Base-by-base conservation (phyloP, 2,113 vertebrate species). In the Lutjanus erythropterus region DNA sequence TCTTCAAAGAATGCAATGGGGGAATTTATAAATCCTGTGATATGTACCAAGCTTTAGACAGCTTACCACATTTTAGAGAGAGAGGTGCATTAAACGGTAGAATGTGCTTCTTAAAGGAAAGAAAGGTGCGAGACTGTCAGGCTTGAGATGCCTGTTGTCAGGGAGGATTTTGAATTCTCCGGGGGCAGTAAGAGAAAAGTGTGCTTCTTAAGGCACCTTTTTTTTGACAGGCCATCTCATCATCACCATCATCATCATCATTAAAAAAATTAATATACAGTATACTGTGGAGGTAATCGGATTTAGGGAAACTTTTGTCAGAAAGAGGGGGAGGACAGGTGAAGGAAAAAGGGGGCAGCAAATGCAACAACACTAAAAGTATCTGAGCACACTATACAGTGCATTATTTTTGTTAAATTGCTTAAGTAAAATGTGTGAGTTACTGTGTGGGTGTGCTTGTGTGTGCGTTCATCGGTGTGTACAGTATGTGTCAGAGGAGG, bases 121-220 rank as follows among this genome's bases (percentile, higher is more conserved):
- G 23, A 68, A 65, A 88, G 78, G 42, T 35, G 23, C 9, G 0
- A 67, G 49, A 69, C 66, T 78, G 58, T 76, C 71, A 83, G 69
- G 42, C 50, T 55, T 31, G 21, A 64, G 71, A 81, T 31, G 37
- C 29, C 9, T 72, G 68, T 75, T 89, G 85, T 85, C 84, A 87
- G 50, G 35, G 18, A 80, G 47, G 59, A 84, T 87, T 84, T 79
- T 46, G 27, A 83, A 85, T 68, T 80, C 39, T 71, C 68, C 6
- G 62, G 69, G 55, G 69, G 80, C 59, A 71, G 37, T 75, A 61
- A 79, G 25, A 59, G 41, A 67, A 71, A 72, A 61, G 15, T 14
- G 2, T 33, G 8, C 53, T 53, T 73, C 35, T 74, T 27, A 60
- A 72, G 60, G 29, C 15, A 18, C 27, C 25, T 77, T 74, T 82